These are phyloP conservation scores for Mystacornis crossleyi DNA, from an alignment of 2,113 vertebrate species.

Conservation along the genomic window DNA sequence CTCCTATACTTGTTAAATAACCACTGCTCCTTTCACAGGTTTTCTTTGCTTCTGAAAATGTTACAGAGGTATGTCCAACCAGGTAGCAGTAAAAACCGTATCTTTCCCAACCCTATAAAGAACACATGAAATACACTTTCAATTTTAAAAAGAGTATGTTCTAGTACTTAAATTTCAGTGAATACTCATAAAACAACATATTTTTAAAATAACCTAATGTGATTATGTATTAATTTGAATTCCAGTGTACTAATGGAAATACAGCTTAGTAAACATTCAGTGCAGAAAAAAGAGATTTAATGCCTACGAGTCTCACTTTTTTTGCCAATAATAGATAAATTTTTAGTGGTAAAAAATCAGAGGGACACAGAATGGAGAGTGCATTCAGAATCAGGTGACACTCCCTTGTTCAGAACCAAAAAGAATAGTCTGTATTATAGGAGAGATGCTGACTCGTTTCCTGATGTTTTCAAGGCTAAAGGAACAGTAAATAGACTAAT, in stretches of 20 bases:
- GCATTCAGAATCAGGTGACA: neutral
- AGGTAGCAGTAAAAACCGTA: slow-evolving; percentile 84
- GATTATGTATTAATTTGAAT: neutral
- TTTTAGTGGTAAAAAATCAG: neutral
- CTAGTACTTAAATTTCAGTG: neutral
- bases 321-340: neutral
- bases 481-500: neutral
- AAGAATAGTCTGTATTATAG: neutral
- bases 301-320: neutral
- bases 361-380: neutral
- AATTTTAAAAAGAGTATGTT: neutral
- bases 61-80: slow-evolving; percentile 75
- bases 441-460: neutral
- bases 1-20: slow-evolving; percentile 77
- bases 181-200: neutral
- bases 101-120: slow-evolving; percentile 83
- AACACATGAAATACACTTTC: neutral
- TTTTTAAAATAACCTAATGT: neutral
- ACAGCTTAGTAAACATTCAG: neutral
- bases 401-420: neutral
- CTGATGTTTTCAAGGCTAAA: neutral
- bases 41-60: slow-evolving; percentile 83
- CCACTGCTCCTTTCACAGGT: slow-evolving; percentile 73
- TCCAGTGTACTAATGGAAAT: neutral
- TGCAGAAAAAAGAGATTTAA: neutral